Base-by-base conservation (phyloP, 2,888 invertebrate species). In the Diabrotica balteata region DNA sequence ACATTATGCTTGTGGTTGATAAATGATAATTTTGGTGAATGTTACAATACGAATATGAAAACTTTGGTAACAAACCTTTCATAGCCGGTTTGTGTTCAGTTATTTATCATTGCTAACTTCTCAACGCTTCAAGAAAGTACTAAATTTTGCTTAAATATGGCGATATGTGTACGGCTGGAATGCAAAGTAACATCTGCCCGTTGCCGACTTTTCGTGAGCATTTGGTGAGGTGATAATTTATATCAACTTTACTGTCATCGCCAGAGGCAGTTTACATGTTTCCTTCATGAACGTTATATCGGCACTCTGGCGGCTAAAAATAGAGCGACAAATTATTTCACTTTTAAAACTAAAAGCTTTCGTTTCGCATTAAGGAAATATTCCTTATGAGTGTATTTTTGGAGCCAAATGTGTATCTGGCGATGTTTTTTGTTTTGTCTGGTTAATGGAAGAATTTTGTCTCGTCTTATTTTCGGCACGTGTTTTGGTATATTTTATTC, bases 181-280 rank as follows among this genome's bases (percentile, higher is more conserved):
- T 67, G 67, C 55, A 59, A 63, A 67, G 63, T 46, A 68, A 72
- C 72, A 72, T 72, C 72, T 72, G 72, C 68, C 67, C 58, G 65
- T 60, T 59, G 67, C 68, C 32, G 63, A 68, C 63, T 67, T 72
- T 68, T 70, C 67, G 66, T 67, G 68, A 70, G 67, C 72, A 70
- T 70, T 72, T 68, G 68, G 66, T 68, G 63, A 67, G 68, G 59
- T 64, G 68, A 72, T 72, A 72, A 72, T 72, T 72, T 72, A 72
- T 72, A 72, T 70, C 66, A 63, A 66, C 68, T 67, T 70, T 65
- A 67, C 70, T 72, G 72, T 72, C 72, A 65, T 65, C 72, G 68
- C 65, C 59, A 66, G 63, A 64, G 65, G 66, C 61, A 62, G 68
- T 70, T 65, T 70, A 72, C 72, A 66, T 67, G 70, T 68, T 72